Percentiles rank a stretch among this genome's conserved stretches.
Evolutionary conservation across 2,797 vertebrate species (phyloP).

Genomic region (Lateolabrax maculatus): DNA sequence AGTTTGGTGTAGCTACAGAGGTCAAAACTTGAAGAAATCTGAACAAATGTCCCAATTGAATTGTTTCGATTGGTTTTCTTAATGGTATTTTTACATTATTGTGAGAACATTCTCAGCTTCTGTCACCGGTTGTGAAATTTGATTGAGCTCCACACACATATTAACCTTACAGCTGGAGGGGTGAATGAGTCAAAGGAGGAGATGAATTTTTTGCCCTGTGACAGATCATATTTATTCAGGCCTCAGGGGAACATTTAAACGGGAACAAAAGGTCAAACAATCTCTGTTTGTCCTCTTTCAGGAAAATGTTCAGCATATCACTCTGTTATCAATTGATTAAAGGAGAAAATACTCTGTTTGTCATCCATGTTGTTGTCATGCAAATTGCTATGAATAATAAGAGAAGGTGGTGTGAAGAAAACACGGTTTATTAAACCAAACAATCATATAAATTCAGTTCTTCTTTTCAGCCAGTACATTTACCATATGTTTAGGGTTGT

Average conservation of each 20-base stretch:
- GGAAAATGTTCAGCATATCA: background rate
- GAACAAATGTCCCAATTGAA: background rate
- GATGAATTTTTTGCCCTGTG: slow-evolving; percentile 19
- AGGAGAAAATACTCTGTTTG: background rate
- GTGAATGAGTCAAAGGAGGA: background rate
- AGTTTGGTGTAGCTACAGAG: too few relatives aligned
- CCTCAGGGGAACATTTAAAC: slow-evolving; percentile 33
- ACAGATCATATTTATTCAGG: slow-evolving; percentile 41
- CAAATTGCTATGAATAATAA: background rate
- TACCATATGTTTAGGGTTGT: background rate
- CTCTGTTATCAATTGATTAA: slow-evolving; percentile 5
- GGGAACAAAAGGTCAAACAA: slow-evolving; percentile 43
- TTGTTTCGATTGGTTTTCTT: background rate
- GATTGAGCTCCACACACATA: background rate
- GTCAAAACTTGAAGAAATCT: background rate
- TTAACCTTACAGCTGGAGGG: slow-evolving; percentile 28
- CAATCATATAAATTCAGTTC: too few relatives aligned
- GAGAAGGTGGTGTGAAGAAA: background rate
- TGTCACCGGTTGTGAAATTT: background rate
- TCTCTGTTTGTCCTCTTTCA: slow-evolving; percentile 18
- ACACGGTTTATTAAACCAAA: background rate
- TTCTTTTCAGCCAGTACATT: background rate
- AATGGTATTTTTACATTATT: background rate
- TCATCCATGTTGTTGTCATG: background rate
- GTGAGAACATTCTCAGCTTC: background rate